Evolutionary conservation across 1,140 invertebrate species (phyloP).

Genomic region (Triops longicaudatus): DNA sequence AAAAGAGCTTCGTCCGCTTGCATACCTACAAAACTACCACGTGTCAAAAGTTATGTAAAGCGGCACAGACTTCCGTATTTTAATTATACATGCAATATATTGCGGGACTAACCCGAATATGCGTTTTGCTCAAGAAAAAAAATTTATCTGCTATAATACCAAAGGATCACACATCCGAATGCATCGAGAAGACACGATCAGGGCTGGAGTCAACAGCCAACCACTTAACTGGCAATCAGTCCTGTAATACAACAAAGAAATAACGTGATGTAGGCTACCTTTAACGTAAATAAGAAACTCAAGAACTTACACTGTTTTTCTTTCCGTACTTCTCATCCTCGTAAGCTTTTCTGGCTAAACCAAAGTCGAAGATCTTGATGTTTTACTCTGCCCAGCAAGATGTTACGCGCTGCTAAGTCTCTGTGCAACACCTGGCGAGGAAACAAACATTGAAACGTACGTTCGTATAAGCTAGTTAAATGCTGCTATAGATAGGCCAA

Average conservation of each 20-base stretch:
- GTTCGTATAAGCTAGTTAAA: too few species aligned
- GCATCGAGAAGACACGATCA: conserved; percentile 39
- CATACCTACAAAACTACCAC: conserved; percentile 42
- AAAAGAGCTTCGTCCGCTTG: conserved; percentile 60
- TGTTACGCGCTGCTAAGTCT: conserved; percentile 93
- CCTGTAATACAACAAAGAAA: conserved; percentile 37
- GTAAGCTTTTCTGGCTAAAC: conserved; percentile 88
- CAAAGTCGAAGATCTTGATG: conserved; percentile 94
- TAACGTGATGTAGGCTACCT: conserved; percentile 1
- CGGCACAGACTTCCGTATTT: too few species aligned
- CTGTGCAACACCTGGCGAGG: conserved; percentile 70
- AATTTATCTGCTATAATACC: conserved; percentile 46
- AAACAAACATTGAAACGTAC: conserved; percentile 30
- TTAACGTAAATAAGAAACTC: background rate
- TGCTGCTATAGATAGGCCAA: too few species aligned
- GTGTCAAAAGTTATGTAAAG: background rate
- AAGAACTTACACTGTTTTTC: conserved; percentile 63
- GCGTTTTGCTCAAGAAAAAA: conserved; percentile 39
- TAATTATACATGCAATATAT: conserved; percentile 26
- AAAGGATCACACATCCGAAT: conserved; percentile 45
- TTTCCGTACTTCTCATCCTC: conserved; percentile 89
- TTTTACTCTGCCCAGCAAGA: conserved; percentile 84
- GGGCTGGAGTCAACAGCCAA: conserved; percentile 44
- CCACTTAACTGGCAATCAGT: conserved; percentile 47
- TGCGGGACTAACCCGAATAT: conserved; percentile 32